Conservation (phyloP, 1,140 invertebrate genomes). For the Diploscapter pachys region DNA sequence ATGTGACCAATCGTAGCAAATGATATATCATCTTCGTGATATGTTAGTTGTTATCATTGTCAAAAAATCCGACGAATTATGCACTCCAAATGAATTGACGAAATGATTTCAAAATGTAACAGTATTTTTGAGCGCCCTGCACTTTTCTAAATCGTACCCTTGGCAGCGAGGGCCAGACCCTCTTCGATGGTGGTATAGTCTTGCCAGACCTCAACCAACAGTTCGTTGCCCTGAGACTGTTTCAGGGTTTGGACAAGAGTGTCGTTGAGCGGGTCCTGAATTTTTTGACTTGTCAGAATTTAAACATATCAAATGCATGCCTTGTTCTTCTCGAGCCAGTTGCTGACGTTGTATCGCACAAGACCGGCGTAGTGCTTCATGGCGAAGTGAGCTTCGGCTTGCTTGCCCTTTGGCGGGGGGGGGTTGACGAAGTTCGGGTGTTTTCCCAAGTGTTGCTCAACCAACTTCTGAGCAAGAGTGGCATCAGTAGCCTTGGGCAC, state of each 20-base stretch:
- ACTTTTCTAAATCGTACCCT: background rate
- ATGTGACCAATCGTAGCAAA: too few species aligned
- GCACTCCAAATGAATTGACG: too few species aligned
- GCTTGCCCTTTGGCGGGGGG: conserved; percentile 90
- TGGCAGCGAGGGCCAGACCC: conserved; percentile 40
- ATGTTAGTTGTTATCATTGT: too few species aligned
- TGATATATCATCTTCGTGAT: too few species aligned
- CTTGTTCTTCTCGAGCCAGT: conserved; percentile 99
- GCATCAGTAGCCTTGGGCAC: conserved; percentile 98
- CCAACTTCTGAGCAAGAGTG: conserved; percentile 95
- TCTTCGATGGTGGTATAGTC: conserved; percentile 66
- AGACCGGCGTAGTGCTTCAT: conserved; percentile 97
- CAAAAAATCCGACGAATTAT: too few species aligned
- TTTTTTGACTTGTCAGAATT: too few species aligned
- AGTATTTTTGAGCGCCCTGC: too few species aligned
- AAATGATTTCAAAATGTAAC: too few species aligned
- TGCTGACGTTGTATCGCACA: conserved; percentile 91
- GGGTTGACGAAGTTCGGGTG: conserved; percentile 91
- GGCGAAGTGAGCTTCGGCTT: conserved; percentile 90
- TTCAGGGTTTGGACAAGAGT: conserved; percentile 77
- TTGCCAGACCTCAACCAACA: conserved; percentile 53
- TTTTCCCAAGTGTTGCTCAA: conserved; percentile 97
- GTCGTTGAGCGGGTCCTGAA: conserved; percentile 89
- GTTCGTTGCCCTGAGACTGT: conserved; percentile 61
- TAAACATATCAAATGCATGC: too few species aligned